Conservation (phyloP, 2,888 invertebrate species). For the Lycocerus yunnanus region DNA sequence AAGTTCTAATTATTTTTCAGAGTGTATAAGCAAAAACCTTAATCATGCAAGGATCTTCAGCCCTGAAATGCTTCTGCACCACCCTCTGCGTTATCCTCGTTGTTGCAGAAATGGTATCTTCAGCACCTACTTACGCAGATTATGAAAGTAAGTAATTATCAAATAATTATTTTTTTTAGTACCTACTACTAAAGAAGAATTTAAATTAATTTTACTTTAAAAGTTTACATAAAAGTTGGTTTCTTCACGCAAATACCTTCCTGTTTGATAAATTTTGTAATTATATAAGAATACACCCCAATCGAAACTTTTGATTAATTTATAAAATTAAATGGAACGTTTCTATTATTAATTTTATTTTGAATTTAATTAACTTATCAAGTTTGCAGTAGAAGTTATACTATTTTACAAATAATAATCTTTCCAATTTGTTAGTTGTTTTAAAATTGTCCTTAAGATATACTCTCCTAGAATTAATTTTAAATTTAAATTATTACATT, state of each 20-base stretch:
- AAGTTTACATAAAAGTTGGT: not conserved
- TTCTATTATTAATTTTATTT: not conserved
- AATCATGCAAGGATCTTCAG: slow-evolving; percentile 38
- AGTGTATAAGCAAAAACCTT: not conserved
- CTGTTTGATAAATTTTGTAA: not conserved
- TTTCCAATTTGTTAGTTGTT: not conserved
- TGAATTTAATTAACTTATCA: not conserved
- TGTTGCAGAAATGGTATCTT: slow-evolving; percentile 48
- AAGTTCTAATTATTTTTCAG: not conserved
- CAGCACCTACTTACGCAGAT: slow-evolving; percentile 51
- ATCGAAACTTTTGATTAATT: not conserved
- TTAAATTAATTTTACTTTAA: not conserved
- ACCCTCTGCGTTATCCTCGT: slow-evolving; percentile 48
- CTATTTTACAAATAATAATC: not conserved
- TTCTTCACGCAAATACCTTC: not conserved
- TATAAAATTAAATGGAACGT: not conserved
- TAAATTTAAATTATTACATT: not conserved
- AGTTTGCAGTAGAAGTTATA: not conserved
- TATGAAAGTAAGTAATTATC: slow-evolving; percentile 51
- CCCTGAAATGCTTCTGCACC: slow-evolving; percentile 49
- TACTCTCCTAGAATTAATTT: not conserved
- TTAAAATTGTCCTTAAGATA: not conserved
- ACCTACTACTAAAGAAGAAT: not conserved
- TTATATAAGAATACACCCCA: not conserved
- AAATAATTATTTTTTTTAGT: not conserved